Evolutionary conservation across 2,888 invertebrate genomes (phyloP).

Genomic region (Cosmia pyralina): DNA sequence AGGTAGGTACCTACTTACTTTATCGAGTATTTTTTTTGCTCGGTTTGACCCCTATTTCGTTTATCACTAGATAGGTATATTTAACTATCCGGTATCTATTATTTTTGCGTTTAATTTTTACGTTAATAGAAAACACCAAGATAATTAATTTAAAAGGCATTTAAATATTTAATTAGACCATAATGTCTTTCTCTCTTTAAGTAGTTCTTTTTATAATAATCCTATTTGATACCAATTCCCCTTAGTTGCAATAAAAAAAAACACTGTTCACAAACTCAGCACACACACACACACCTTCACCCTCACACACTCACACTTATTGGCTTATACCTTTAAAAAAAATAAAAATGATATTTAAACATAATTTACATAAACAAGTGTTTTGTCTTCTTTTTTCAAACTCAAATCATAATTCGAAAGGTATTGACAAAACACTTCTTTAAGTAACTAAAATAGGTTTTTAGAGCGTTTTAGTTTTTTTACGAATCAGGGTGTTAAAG

Average conservation of each 20-base stretch:
- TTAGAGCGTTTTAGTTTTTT: too few relatives aligned
- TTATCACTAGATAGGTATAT: not conserved
- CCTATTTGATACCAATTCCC: not conserved
- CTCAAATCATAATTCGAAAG: too few relatives aligned
- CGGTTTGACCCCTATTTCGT: not conserved
- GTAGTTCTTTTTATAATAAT: not conserved
- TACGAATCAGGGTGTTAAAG: too few relatives aligned
- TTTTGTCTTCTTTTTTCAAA: too few relatives aligned
- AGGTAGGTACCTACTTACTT: too few relatives aligned
- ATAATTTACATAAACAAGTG: too few relatives aligned
- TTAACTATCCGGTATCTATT: not conserved
- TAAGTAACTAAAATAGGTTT: too few relatives aligned
- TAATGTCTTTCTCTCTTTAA: not conserved
- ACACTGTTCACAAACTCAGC: too few relatives aligned
- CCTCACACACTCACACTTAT: not conserved
- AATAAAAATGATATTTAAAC: too few relatives aligned
- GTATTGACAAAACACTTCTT: too few relatives aligned
- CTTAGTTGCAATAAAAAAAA: too few relatives aligned
- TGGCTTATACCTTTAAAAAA: not conserved
- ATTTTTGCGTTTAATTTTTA: not conserved
- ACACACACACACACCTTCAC: too few relatives aligned
- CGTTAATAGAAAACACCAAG: not conserved
- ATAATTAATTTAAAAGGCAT: not conserved
- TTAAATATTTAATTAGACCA: not conserved
- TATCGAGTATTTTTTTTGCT: not conserved